Conservation (phyloP, 2,797 vertebrate genomes). For the Todus mexicanus region DNA sequence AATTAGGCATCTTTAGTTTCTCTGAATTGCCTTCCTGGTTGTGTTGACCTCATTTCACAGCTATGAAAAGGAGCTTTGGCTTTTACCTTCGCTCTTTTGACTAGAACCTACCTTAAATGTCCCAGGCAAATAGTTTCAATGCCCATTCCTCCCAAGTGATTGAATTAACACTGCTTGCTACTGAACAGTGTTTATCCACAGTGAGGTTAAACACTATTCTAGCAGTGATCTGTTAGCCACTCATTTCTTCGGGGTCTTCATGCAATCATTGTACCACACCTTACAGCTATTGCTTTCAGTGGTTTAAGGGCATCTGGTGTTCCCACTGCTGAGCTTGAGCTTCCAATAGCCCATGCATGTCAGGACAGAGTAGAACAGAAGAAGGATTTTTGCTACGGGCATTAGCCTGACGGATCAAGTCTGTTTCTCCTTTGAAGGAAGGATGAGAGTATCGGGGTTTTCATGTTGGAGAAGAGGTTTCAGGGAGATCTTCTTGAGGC, state of each 20-base stretch:
- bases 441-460: not conserved
- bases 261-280: rapidly evolving
- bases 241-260: not conserved
- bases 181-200: not conserved
- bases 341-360: not conserved
- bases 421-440: not conserved
- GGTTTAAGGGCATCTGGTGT: not conserved
- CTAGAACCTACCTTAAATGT: not conserved
- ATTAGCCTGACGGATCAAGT: not conserved
- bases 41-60: not conserved
- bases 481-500: too few relatives aligned
- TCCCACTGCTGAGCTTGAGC: not conserved
- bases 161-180: not conserved
- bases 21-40: not conserved
- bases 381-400: not conserved
- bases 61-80: not conserved
- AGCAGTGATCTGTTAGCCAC: not conserved
- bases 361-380: not conserved
- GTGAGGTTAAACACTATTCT: not conserved
- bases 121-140: not conserved
- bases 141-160: not conserved
- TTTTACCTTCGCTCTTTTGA: not conserved
- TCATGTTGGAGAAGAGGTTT: too few relatives aligned
- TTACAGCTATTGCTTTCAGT: not conserved
- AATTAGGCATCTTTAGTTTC: conserved; percentile 27